Percentiles rank a stretch among this genome's conserved stretches.
Evolutionary conservation across 2,797 vertebrate species (phyloP).

Genomic region (Scleropages formosus): DNA sequence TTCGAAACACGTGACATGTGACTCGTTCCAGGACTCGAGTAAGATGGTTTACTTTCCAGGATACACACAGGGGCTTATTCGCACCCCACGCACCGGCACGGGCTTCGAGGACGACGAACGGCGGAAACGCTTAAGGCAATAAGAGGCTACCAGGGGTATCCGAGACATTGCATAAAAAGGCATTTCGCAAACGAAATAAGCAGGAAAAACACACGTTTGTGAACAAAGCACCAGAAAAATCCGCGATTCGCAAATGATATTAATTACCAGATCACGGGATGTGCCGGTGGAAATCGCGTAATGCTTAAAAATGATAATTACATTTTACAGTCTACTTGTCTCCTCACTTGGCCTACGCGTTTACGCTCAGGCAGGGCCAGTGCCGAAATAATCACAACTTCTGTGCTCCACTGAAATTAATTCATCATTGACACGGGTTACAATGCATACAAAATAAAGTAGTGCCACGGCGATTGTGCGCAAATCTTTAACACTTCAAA

Average conservation of each 20-base stretch:
- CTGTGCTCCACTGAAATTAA: conserved; percentile 88
- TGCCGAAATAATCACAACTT: conserved; percentile 83
- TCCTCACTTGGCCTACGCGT: conserved; percentile 58
- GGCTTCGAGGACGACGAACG: background rate
- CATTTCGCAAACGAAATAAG: background rate
- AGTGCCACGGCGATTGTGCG: conserved; percentile 59
- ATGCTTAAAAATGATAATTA: conserved; percentile 57
- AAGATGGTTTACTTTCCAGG: conserved; percentile 16
- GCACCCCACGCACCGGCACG: background rate
- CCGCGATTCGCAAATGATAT: conserved; percentile 62
- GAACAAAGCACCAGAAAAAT: conserved; percentile 47
- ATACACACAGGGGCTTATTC: background rate
- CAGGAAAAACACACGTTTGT: conserved; percentile 36
- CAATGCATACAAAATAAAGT: conserved; percentile 77
- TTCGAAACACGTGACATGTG: background rate
- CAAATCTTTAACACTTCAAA: conserved; percentile 79
- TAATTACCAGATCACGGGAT: conserved; percentile 64
- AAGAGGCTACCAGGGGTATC: conserved; percentile 6
- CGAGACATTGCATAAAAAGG: background rate
- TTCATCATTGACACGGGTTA: conserved; percentile 86
- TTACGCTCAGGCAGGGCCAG: conserved; percentile 72
- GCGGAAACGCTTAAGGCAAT: background rate
- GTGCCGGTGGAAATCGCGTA: conserved; percentile 58
- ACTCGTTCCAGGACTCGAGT: background rate
- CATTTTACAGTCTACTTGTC: conserved; percentile 66